Evolutionary conservation across 2,797 vertebrate species (phyloP).

Genomic region (Hypotaenidia okinawae): DNA sequence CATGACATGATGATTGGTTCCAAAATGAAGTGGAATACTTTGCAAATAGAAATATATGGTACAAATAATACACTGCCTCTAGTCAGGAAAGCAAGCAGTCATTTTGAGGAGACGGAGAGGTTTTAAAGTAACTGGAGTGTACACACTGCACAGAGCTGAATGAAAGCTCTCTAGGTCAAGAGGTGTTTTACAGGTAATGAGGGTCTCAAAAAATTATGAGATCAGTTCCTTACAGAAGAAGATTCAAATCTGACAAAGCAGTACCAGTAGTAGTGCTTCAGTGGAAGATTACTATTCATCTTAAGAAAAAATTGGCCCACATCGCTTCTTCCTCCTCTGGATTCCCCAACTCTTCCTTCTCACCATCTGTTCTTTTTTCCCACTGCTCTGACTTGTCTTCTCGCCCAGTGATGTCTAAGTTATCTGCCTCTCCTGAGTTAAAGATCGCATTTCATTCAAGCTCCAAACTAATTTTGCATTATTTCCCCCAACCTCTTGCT

Average conservation of each 20-base stretch:
- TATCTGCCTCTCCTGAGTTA: conserved; percentile 15
- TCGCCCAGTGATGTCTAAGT: conserved; percentile 41
- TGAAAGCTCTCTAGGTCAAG: background rate
- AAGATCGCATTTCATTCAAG: conserved; percentile 1
- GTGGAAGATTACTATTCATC: conserved; percentile 23
- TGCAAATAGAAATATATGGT: conserved; percentile 69
- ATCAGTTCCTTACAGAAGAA: background rate
- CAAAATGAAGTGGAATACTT: conserved; percentile 68
- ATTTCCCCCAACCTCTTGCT: background rate
- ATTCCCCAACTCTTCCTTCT: conserved; percentile 28
- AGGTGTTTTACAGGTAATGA: background rate
- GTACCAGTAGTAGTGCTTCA: background rate
- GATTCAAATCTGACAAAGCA: background rate
- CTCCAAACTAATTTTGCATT: background rate
- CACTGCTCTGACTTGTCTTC: conserved; percentile 47
- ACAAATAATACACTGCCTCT: conserved; percentile 61
- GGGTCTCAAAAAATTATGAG: background rate
- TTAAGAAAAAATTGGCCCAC: conserved; percentile 35
- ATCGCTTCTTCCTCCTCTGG: conserved; percentile 19
- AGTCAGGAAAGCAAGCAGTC: conserved; percentile 49
- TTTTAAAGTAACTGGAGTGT: conserved; percentile 27
- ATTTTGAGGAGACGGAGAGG: conserved; percentile 35
- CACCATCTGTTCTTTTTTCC: conserved; percentile 38
- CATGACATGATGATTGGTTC: conserved; percentile 70
- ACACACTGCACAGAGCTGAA: background rate